Evolutionary conservation across 2,888 invertebrate species (phyloP).

Genomic region (Nycteola revayana): DNA sequence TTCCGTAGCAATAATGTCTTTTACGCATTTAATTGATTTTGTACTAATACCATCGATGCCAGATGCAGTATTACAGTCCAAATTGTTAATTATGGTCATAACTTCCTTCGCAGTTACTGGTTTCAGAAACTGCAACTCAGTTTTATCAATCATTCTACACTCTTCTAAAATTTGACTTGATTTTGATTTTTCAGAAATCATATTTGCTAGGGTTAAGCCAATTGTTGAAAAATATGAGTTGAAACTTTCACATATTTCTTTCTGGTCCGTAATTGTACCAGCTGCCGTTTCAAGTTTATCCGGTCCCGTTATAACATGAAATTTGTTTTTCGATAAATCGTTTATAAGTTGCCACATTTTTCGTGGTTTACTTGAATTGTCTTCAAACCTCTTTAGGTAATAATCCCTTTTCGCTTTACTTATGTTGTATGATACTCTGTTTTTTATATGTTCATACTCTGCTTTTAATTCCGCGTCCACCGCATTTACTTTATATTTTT

Average conservation of each 20-base stretch:
- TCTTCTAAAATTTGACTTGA: background rate
- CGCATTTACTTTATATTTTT: conserved; percentile 1
- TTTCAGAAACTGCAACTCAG: background rate
- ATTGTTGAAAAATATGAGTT: too few relatives aligned
- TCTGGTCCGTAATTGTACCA: conserved; percentile 2
- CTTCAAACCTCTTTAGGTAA: conserved; percentile 1
- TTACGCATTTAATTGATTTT: too few relatives aligned
- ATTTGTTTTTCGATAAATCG: conserved; percentile 1
- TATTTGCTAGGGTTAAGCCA: conserved; percentile 2
- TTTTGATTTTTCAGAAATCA: background rate
- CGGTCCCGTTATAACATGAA: background rate
- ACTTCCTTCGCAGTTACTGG: too few relatives aligned
- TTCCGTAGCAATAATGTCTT: too few relatives aligned
- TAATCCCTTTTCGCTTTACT: conserved; percentile 1
- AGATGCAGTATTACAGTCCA: too few relatives aligned
- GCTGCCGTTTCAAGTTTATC: background rate
- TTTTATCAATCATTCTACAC: background rate
- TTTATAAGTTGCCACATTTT: conserved; percentile 6
- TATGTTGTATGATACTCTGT: conserved; percentile 2
- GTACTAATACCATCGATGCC: too few relatives aligned
- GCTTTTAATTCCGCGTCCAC: background rate
- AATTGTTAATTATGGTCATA: too few relatives aligned
- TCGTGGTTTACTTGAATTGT: conserved; percentile 1
- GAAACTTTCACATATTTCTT: conserved; percentile 2
- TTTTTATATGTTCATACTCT: conserved; percentile 1